These are phyloP conservation scores for Orius insidiosus DNA, from an alignment of 1,140 invertebrate genomes.

Conservation along the genomic window DNA sequence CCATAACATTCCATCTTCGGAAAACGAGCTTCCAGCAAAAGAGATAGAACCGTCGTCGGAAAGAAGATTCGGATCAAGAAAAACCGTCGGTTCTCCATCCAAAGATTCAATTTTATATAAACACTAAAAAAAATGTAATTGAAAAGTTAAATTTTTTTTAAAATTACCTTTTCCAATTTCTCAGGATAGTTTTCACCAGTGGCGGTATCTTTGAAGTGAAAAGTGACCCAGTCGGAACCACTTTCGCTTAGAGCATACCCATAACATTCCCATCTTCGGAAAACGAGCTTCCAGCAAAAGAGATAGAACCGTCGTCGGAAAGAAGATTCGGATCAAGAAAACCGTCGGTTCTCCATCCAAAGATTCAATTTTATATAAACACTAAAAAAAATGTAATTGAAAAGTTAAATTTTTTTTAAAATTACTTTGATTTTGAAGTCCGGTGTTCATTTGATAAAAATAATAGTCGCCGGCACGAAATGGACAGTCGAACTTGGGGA, in stretches of 20 bases:
- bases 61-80: constrained; percentile 85
- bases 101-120: constrained; percentile 76
- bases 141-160: too few species aligned
- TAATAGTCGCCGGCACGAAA: constrained; percentile 66
- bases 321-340: constrained; percentile 88
- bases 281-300: constrained; percentile 60
- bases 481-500: constrained; percentile 85
- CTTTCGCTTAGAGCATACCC: constrained; percentile 82
- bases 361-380: constrained; percentile 74
- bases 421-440: constrained; percentile 85
- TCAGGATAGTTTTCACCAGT: constrained; percentile 80
- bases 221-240: constrained; percentile 90
- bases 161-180: constrained; percentile 74
- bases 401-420: too few species aligned
- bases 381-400: too few species aligned
- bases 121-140: constrained; percentile 43
- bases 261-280: constrained; percentile 75
- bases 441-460: constrained; percentile 86
- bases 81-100: constrained; percentile 63
- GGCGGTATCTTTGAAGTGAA: constrained; percentile 62
- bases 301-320: constrained; percentile 84
- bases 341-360: constrained; percentile 61
- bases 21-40: constrained; percentile 60
- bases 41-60: constrained; percentile 89
- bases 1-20: constrained; percentile 75